These are phyloP conservation scores for Scomber scombrus DNA, from an alignment of 2,113 vertebrate genomes.

Conservation along the genomic window DNA sequence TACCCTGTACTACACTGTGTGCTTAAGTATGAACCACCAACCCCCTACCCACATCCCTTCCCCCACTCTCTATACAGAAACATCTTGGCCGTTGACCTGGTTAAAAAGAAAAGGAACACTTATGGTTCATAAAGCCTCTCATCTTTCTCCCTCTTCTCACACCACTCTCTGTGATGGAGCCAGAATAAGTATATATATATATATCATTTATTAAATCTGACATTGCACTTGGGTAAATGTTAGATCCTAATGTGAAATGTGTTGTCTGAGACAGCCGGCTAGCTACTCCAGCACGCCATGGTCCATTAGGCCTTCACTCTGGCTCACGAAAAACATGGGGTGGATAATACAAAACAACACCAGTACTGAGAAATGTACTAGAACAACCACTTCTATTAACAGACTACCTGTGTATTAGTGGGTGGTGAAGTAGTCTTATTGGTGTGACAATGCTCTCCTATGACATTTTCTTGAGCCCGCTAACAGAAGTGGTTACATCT, in stretches of 20 bases:
- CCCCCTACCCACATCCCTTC: constrained; percentile 8
- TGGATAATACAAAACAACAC: constrained; percentile 64
- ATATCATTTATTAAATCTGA: constrained; percentile 82
- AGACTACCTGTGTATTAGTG: constrained; percentile 36
- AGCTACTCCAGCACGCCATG: constrained; percentile 68
- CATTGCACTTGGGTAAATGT: constrained; percentile 76
- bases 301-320: constrained; percentile 82
- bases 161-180: constrained; percentile 36
- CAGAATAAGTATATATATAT: constrained; percentile 55
- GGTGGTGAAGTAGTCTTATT: constrained; percentile 22
- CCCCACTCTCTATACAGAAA: constrained; percentile 34
- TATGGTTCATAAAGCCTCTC: constrained; percentile 59
- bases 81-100: constrained; percentile 67
- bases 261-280: constrained; percentile 65
- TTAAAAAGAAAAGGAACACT: constrained; percentile 67
- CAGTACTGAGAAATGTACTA: constrained; percentile 44
- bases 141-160: constrained; percentile 45
- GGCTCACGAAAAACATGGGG: constrained; percentile 71
- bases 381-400: constrained; percentile 44
- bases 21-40: constrained; percentile 35
- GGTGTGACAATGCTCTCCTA: constrained; percentile 33
- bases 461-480: constrained; percentile 41
- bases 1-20: constrained; percentile 11
- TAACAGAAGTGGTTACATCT: constrained; percentile 68
- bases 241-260: constrained; percentile 70